Percentiles rank a stretch among this genome's conserved stretches.
Conservation (phyloP, 2,888 invertebrate species). For the Phengaris arion region DNA sequence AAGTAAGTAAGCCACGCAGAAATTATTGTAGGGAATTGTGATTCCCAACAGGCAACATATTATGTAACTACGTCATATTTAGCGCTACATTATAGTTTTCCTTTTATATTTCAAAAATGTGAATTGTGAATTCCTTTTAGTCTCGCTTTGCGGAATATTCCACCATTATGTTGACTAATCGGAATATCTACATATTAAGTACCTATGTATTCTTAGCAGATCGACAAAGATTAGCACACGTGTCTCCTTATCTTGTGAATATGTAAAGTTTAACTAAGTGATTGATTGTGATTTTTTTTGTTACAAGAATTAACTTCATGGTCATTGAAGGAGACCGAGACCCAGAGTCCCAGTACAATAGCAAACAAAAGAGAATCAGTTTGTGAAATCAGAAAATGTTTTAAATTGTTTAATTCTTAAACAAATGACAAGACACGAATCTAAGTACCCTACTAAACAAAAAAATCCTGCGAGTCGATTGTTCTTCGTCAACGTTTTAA, state of each 20-base stretch:
- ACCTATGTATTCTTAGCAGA: not conserved
- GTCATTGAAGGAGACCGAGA: not conserved
- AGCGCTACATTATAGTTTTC: not conserved
- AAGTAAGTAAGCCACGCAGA: not conserved
- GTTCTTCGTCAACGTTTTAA: not conserved
- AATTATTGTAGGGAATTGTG: not conserved
- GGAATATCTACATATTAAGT: not conserved
- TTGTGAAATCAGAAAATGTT: no score
- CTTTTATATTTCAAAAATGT: not conserved
- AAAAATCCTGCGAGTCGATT: not conserved
- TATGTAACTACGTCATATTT: not conserved
- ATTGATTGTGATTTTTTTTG: no score
- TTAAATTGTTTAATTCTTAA: no score
- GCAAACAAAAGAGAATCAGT: no score
- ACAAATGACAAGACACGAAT: no score
- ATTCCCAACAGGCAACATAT: no score
- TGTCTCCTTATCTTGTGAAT: not conserved
- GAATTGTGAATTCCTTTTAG: not conserved
- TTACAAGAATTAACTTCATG: no score
- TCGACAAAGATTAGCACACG: not conserved
- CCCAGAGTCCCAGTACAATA: not conserved
- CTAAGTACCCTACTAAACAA: no score
- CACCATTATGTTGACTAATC: constrained; percentile 11
- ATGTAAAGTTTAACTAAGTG: not conserved
- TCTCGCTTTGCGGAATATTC: constrained; percentile 6